phyloP scores from a whole-genome alignment of 2,888 invertebrate species.

The Harmothoe impar region DNA sequence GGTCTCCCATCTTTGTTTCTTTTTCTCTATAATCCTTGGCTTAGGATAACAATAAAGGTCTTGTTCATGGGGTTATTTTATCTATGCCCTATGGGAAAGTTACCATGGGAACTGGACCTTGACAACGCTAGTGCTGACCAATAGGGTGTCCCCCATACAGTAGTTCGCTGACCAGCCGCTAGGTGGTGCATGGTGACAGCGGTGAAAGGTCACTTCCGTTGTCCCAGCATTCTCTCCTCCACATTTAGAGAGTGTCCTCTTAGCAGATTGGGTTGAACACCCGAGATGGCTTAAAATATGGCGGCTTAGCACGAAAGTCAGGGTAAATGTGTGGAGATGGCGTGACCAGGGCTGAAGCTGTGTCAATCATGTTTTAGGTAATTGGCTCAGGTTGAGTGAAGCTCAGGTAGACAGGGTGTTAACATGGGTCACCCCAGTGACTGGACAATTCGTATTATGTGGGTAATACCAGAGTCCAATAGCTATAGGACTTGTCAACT shows the following conservation, averaged over 20 bases:
- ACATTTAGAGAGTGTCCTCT: neutral
- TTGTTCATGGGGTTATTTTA: conserved; percentile 1
- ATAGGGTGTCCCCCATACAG: neutral
- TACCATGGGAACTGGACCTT: conserved; percentile 5
- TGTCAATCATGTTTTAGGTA: too few relatives aligned
- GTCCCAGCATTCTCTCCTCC: conserved; percentile 8
- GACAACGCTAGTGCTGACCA: neutral
- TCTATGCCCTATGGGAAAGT: neutral
- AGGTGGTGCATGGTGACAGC: neutral
- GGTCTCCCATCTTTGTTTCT: neutral
- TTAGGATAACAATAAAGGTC: neutral
- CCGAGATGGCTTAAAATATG: neutral
- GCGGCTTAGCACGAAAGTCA: neutral
- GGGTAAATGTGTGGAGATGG: neutral
- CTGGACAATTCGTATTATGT: too few relatives aligned
- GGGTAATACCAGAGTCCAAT: too few relatives aligned
- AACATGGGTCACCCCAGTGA: too few relatives aligned
- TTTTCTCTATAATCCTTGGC: neutral
- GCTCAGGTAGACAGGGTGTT: too few relatives aligned
- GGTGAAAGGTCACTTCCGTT: conserved; percentile 27
- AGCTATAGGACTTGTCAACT: too few relatives aligned
- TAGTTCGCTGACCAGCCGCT: neutral
- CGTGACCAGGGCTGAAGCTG: neutral
- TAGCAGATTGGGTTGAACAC: neutral
- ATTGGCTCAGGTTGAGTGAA: too few relatives aligned